A percentile compares a stretch with the other conserved stretches of the same genome.
phyloP scores from a whole-genome alignment of 2,888 invertebrate genomes.

The Diploptera punctata region DNA sequence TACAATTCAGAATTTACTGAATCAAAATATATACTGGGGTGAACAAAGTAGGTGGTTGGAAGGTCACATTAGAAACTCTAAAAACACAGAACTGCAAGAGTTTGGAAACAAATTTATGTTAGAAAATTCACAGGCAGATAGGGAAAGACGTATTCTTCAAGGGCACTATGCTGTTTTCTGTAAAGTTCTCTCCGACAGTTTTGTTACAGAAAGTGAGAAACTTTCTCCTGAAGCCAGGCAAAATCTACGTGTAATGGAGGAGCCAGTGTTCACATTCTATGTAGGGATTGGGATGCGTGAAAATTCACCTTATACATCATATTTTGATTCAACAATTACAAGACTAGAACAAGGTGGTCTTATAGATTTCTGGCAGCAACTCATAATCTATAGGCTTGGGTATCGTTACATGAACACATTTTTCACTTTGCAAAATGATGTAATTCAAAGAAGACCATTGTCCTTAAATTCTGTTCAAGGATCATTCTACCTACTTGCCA shows the following conservation, averaged over 20 bases:
- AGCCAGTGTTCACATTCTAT: not conserved
- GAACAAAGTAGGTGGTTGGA: not conserved
- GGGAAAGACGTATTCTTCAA: not conserved
- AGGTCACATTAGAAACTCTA: not conserved
- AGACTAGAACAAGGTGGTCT: not conserved
- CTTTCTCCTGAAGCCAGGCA: not conserved
- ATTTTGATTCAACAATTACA: not conserved
- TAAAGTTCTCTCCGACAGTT: not conserved
- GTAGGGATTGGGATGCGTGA: not conserved
- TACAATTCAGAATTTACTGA: not conserved
- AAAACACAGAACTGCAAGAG: not conserved
- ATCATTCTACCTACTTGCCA: not conserved
- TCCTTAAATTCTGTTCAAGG: not conserved
- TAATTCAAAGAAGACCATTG: not conserved
- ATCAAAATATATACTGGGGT: not conserved
- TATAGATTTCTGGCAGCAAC: not conserved
- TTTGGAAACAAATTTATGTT: not conserved
- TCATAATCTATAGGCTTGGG: not conserved
- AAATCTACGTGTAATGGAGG: not conserved
- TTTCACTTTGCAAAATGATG: not conserved
- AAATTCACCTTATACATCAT: not conserved
- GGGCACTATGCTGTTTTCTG: not conserved
- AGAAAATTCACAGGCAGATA: not conserved
- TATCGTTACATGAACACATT: conserved; percentile 4
- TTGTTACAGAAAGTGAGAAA: not conserved